Conservation (phyloP, 2,113 vertebrate species). For the human (Homo sapiens) region GRCh38 chr22:34298001-34298500, state of each 20-base stretch:
- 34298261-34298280: too few species aligned
- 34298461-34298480: too few species aligned
- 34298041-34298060: rapidly evolving
- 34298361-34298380: neutral
- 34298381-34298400: neutral
- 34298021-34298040: rapidly evolving
- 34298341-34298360: neutral
- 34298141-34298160: neutral
- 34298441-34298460: too few species aligned
- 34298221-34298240: neutral
- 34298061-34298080: rapidly evolving
- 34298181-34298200: neutral
- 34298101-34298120: neutral
- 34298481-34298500: neutral
- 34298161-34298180: neutral
- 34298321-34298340: neutral
- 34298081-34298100: too few species aligned
- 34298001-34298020: neutral
- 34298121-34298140: neutral
- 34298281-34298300: neutral
- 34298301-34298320: neutral
- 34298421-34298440: neutral
- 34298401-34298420: neutral
- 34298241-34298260: neutral
- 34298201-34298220: neutral